Conservation (phyloP, 2,888 invertebrate genomes). For the Pseudanteris insignis region DNA sequence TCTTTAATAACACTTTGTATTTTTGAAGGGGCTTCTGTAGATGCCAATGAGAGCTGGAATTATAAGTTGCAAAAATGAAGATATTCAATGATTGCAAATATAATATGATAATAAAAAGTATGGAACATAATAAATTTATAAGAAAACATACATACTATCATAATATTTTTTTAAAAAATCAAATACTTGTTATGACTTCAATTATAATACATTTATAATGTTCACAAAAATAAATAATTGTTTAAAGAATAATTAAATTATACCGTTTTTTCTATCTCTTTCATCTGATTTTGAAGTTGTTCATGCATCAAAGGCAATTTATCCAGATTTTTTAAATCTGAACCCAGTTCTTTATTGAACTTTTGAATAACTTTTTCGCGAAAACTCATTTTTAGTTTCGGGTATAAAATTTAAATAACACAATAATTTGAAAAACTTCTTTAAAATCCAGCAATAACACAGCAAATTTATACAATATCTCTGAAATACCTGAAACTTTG, state of each 20-base stretch:
- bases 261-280: constrained; percentile 52
- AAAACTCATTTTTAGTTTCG: constrained; percentile 51
- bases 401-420: too few species aligned
- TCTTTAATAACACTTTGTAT: constrained; percentile 73
- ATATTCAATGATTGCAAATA: too few species aligned
- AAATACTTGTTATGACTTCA: too few species aligned
- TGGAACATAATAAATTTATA: too few species aligned
- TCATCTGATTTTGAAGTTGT: constrained; percentile 63
- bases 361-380: constrained; percentile 67
- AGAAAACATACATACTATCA: too few species aligned
- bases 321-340: constrained; percentile 68
- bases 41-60: constrained; percentile 72
- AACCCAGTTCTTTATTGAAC: constrained; percentile 70
- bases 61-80: constrained; percentile 43
- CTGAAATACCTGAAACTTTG: not conserved
- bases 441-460: too few species aligned
- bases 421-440: too few species aligned
- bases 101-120: constrained; percentile 1
- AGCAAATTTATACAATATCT: too few species aligned
- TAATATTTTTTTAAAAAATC: too few species aligned
- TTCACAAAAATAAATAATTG: too few species aligned
- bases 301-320: constrained; percentile 68
- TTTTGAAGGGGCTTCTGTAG: constrained; percentile 73
- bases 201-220: too few species aligned
- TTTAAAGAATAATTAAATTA: too few species aligned